These are phyloP conservation scores for Nylanderia fulva DNA, from an alignment of 1,140 invertebrate species.

Conservation along the genomic window DNA sequence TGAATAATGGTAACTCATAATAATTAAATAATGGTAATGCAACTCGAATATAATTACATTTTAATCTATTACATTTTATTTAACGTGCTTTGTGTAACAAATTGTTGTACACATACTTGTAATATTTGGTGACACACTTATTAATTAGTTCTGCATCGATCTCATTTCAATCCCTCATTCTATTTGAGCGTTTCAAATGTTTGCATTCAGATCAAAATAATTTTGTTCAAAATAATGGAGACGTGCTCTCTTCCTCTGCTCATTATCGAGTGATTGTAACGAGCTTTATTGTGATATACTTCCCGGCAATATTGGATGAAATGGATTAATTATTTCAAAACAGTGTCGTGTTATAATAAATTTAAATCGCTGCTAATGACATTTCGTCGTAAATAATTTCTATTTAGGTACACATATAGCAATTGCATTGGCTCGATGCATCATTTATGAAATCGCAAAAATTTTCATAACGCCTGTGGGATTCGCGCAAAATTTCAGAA, in stretches of 20 bases:
- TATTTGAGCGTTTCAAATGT: not conserved
- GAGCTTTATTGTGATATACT: slow-evolving; percentile 10
- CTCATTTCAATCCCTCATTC: not conserved
- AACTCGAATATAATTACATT: not conserved
- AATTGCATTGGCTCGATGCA: not conserved
- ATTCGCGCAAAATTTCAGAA: not conserved
- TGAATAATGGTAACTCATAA: too few species aligned
- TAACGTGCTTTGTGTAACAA: not conserved
- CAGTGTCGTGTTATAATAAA: slow-evolving; percentile 31
- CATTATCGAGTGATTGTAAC: slow-evolving; percentile 21
- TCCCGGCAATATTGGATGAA: slow-evolving; percentile 15
- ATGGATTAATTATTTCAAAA: slow-evolving; percentile 53
- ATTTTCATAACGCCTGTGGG: not conserved
- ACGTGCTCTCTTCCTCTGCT: not conserved
- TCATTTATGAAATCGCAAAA: slow-evolving; percentile 27
- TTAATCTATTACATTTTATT: not conserved
- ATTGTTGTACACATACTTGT: not conserved
- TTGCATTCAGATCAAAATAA: slow-evolving; percentile 45
- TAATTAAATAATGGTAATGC: too few species aligned
- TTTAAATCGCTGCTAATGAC: slow-evolving; percentile 41
- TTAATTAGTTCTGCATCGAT: slow-evolving; percentile 26
- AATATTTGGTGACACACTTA: slow-evolving; percentile 6
- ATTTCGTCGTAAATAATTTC: slow-evolving; percentile 47
- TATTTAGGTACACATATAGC: slow-evolving; percentile 17
- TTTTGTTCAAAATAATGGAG: slow-evolving; percentile 31